phyloP scores from a whole-genome alignment of 2,888 invertebrate genomes.

The Drosophila heteroneura region DNA sequence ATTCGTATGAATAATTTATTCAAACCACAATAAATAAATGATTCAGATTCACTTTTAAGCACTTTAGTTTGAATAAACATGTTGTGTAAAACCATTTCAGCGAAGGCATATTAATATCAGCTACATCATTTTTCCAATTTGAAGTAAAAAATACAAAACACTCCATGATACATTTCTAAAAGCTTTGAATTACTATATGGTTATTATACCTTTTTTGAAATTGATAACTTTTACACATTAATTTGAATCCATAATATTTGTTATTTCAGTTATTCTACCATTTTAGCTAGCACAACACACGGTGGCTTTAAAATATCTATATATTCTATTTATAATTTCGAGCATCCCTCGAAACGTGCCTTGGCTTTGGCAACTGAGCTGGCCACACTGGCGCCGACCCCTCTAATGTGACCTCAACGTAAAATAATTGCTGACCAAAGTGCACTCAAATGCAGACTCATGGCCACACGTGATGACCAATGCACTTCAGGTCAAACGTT shows the following conservation, averaged over 20 bases:
- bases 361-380: constrained; percentile 59
- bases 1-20: background rate
- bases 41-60: background rate
- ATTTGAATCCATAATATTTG: background rate
- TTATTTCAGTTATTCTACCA: background rate
- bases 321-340: background rate
- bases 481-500: constrained; percentile 79
- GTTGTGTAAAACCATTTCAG: background rate
- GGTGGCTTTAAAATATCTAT: background rate
- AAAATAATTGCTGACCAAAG: constrained; percentile 83
- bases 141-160: background rate
- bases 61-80: background rate
- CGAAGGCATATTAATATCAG: background rate
- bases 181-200: background rate
- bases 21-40: background rate
- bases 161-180: background rate
- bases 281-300: background rate
- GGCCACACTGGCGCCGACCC: constrained; percentile 57
- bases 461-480: constrained; percentile 80
- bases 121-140: background rate
- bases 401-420: constrained; percentile 81
- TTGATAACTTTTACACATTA: background rate
- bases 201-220: background rate
- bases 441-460: constrained; percentile 81
- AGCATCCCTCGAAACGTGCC: constrained; percentile 45